Percentiles rank a stretch among this genome's conserved stretches.
Evolutionary conservation across 2,797 vertebrate species (phyloP).

Genomic region (Synanceia verrucosa): DNA sequence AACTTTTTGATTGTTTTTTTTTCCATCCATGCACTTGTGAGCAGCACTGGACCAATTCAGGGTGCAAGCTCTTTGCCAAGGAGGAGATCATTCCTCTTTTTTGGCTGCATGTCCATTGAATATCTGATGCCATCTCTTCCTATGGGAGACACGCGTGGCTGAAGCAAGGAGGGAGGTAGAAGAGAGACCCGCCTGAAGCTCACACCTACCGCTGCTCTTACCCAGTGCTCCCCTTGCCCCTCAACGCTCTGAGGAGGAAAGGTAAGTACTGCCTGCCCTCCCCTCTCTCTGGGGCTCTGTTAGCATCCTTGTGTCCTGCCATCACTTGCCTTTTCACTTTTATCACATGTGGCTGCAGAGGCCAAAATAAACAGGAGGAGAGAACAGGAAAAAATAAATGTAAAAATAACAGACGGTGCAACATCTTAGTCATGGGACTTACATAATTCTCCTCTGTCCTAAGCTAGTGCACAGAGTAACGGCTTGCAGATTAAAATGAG

Average conservation of each 20-base stretch:
- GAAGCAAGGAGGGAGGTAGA: constrained; percentile 78
- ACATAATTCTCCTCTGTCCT: constrained; percentile 74
- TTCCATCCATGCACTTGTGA: constrained; percentile 50
- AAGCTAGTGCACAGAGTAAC: constrained; percentile 63
- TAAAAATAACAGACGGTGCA: constrained; percentile 71
- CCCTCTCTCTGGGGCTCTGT: constrained; percentile 23
- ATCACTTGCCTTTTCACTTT: constrained; percentile 61
- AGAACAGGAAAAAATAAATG: constrained; percentile 58
- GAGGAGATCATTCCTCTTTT: constrained; percentile 59
- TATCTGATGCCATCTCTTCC: constrained; percentile 69
- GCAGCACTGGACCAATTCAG: constrained; percentile 69
- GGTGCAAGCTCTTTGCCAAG: constrained; percentile 58
- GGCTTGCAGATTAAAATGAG: constrained; percentile 73
- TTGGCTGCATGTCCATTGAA: constrained; percentile 69
- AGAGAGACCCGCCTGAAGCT: constrained; percentile 78
- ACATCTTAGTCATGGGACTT: constrained; percentile 82
- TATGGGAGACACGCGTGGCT: constrained; percentile 79
- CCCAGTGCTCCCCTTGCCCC: constrained; percentile 41
- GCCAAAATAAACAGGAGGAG: constrained; percentile 70
- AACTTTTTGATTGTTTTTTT: constrained; percentile 29
- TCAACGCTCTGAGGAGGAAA: constrained; percentile 64
- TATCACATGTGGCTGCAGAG: constrained; percentile 68
- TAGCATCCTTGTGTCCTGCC: constrained; percentile 51
- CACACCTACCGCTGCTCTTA: constrained; percentile 56
- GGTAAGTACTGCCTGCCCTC: constrained; percentile 63